phyloP scores from a whole-genome alignment of 92 coral and sea anemone species.

The Meandrina meandrites region DNA sequence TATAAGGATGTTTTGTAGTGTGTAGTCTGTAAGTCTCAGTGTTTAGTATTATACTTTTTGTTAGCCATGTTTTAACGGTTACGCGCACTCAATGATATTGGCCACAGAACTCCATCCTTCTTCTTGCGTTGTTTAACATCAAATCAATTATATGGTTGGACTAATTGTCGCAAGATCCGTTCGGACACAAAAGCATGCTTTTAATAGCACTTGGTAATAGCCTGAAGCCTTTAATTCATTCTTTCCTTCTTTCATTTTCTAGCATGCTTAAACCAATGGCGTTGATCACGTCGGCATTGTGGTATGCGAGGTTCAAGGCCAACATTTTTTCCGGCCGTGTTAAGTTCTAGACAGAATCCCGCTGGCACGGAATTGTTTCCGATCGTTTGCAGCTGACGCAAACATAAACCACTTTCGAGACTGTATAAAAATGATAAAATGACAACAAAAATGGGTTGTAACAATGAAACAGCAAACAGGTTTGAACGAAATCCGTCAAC shows the following conservation, averaged over 20 bases:
- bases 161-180: too few relatives aligned
- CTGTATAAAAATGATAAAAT: not conserved
- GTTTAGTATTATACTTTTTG: not conserved
- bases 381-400: not conserved
- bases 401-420: not conserved
- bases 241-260: not conserved
- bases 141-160: not conserved
- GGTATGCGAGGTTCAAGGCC: slow-evolving; percentile 38
- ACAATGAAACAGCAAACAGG: not conserved
- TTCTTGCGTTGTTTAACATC: not conserved
- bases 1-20: not conserved
- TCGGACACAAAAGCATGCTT: not conserved
- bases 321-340: slow-evolving; percentile 21
- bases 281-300: not conserved
- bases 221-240: not conserved
- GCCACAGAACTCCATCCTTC: not conserved
- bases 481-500: not conserved
- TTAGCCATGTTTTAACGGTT: not conserved
- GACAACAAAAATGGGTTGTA: not conserved
- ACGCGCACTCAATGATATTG: not conserved
- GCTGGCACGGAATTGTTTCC: slow-evolving; percentile 12
- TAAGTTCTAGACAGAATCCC: not conserved
- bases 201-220: not conserved
- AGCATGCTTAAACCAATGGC: not conserved
- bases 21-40: not conserved